Evolutionary conservation across 2,888 invertebrate genomes (phyloP), one percentile per base, ranked within the genome.

Genomic region (Eutolmus rufibarbis): DNA sequence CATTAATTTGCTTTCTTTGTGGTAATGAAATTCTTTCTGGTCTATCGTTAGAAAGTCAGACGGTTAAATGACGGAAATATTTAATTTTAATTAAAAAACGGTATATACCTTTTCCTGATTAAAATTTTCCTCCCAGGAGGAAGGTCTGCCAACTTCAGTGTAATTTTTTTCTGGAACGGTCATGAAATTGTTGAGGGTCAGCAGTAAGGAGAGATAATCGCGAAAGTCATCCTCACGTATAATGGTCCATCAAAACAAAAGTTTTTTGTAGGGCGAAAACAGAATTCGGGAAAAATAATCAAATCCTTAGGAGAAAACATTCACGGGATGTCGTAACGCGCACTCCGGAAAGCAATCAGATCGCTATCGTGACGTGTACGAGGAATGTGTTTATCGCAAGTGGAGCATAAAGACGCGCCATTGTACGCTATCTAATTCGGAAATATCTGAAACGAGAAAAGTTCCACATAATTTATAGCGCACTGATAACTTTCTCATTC

Each of bases 391-490:
- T 84, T 84, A 84, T 84, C 82, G 82, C 51, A 51, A 79, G 46
- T 66, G 79, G 51, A 79, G 31, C 79, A 51, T 79, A 51, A 79
- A 46, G 79, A 46, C 16, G 76, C 56, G 28, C 81, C 81, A 56
- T 34, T 56, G 56, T 28, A 23, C 5, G 51, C 81, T 56, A 81
- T 28, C 40, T 31, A 81, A 51, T n/a, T 57, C 85, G 74, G 74
- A 85, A 43, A 46, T 82, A 82, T 82, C 82, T 74, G 43, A 74
- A 85, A 85, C 85, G 74, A 85, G 74, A 85, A 85, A 85, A 85
- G 46, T 85, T 85, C 74, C 34, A 28, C 74, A 74, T 85, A 74
- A 85, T 85, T 85, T 85, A 85, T 85, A 28, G 46, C 46, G 19
- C 74, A 46, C 46, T 85, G 85, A 85, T 84, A 84, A 66, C 57